Evolutionary conservation across 2,113 vertebrate genomes (phyloP).

Genomic region (Triplophysa tibetana): DNA sequence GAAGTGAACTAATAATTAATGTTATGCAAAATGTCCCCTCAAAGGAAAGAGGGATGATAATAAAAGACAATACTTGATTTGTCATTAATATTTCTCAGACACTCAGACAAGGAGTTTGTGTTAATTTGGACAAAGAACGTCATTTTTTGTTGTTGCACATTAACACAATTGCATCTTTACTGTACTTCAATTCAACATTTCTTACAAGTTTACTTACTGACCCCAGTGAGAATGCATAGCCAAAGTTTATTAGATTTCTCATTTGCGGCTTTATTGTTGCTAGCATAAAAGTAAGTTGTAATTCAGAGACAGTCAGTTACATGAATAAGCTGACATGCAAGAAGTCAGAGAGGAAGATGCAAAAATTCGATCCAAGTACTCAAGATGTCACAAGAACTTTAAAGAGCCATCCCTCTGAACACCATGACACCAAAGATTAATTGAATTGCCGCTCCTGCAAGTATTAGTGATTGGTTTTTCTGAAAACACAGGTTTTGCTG

Average conservation of each 20-base stretch:
- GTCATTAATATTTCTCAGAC: not conserved
- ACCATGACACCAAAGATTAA: conserved; percentile 69
- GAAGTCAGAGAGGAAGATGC: conserved; percentile 63
- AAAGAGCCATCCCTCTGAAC: conserved; percentile 63
- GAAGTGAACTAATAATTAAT: not conserved
- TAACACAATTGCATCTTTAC: not conserved
- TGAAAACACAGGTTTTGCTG: conserved; percentile 62
- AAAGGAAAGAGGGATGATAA: no score
- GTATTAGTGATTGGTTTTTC: conserved; percentile 64
- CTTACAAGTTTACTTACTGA: not conserved
- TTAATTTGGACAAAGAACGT: no score
- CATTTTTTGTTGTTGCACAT: not conserved
- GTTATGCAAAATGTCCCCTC: no score
- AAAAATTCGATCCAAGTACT: conserved; percentile 58
- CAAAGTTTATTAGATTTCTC: not conserved
- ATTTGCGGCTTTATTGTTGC: not conserved
- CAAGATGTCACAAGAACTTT: conserved; percentile 63
- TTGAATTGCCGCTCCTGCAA: conserved; percentile 61
- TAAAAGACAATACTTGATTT: not conserved
- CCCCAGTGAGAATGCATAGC: not conserved
- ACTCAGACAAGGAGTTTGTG: no score
- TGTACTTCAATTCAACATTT: not conserved
- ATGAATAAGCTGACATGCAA: not conserved
- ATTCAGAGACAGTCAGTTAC: not conserved
- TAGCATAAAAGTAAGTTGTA: not conserved